Evolutionary conservation across 2,113 vertebrate genomes (phyloP).

Genomic region (Thalassarche chlororhynchos): DNA sequence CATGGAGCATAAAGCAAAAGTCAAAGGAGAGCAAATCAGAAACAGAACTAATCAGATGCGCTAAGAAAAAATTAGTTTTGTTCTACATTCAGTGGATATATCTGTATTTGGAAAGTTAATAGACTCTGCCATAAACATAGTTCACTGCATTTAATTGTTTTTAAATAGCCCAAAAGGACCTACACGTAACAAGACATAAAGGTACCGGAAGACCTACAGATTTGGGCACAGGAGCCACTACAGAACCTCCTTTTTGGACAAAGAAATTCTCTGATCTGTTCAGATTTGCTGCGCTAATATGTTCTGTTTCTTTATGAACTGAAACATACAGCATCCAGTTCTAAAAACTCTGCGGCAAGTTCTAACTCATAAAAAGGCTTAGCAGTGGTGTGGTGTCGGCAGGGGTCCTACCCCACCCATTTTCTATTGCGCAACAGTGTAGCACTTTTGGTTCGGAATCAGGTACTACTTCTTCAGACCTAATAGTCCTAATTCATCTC

Average conservation of each 20-base stretch:
- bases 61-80: neutral
- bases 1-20: conserved; percentile 29
- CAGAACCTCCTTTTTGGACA: neutral
- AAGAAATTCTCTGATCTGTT: neutral
- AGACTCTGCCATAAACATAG: neutral
- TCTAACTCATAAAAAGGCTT: neutral
- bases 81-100: neutral
- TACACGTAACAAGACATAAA: neutral
- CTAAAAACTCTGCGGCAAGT: neutral
- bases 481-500: neutral
- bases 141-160: neutral
- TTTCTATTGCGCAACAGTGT: neutral
- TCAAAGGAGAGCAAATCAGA: conserved; percentile 14
- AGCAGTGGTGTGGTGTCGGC: neutral
- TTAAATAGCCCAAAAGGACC: neutral
- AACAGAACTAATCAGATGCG: neutral
- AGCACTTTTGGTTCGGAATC: neutral
- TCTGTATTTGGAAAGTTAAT: neutral
- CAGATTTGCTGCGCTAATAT: neutral
- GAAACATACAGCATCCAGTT: neutral
- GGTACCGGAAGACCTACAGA: neutral
- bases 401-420: fast-evolving
- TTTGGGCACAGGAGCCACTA: neutral
- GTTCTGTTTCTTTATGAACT: neutral
- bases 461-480: neutral